Conservation (phyloP, 1,140 invertebrate genomes). For the Ditylenchus dipsaci region DNA sequence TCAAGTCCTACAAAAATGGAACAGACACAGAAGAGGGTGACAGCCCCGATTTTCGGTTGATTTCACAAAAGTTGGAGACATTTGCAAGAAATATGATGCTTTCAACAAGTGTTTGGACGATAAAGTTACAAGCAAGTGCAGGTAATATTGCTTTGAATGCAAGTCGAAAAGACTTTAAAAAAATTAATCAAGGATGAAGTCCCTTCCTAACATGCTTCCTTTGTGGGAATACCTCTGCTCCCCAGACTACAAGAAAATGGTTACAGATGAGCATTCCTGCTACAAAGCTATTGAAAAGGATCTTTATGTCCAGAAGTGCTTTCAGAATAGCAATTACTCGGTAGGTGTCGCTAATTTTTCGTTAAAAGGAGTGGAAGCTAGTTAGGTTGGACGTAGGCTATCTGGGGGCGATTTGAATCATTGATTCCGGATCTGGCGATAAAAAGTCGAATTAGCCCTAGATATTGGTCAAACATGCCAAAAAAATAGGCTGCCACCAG, state of each 20-base stretch:
- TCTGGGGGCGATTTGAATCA: too few relatives aligned
- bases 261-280: slow-evolving; percentile 3
- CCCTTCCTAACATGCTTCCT: slow-evolving; percentile 9
- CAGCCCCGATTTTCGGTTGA: neutral
- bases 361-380: neutral
- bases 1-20: neutral
- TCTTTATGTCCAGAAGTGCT: neutral
- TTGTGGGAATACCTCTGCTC: slow-evolving; percentile 11
- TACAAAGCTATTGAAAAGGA: slow-evolving; percentile 1
- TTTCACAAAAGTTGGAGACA: neutral
- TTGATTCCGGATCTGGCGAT: too few relatives aligned
- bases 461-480: too few relatives aligned
- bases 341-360: neutral
- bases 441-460: too few relatives aligned
- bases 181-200: neutral
- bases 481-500: too few relatives aligned
- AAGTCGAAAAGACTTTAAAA: too few relatives aligned
- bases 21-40: neutral
- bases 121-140: slow-evolving; percentile 1
- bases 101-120: slow-evolving; percentile 6
- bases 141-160: neutral
- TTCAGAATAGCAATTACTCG: neutral
- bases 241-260: neutral
- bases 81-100: slow-evolving; percentile 14
- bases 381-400: neutral